Evolutionary conservation across 2,888 invertebrate genomes (phyloP), one percentile per base, ranked within the genome.

Genomic region (Pollenia angustigena): DNA sequence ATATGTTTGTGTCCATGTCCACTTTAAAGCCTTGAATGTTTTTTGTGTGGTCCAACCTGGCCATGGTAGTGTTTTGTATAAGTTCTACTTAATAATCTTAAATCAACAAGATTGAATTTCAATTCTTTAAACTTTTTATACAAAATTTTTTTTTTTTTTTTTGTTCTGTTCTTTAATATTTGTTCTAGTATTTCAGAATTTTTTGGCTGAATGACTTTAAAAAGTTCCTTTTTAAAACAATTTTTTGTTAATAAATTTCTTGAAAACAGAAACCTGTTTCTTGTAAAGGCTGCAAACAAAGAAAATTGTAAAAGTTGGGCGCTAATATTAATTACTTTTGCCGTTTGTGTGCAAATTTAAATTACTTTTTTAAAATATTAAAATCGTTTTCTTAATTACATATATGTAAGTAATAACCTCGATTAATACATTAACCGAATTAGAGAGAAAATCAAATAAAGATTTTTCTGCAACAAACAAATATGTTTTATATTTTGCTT

Each of bases 11-110:
- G 46, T 64, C 56, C 71, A 56, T 76, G 81, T 72, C 66, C 69
- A 75, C 56, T 86, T 86, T 56, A 79, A 79, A 71, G 64, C 40
- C 64, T 80, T 42, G 18, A 44, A 44, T 72, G 48, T n/a, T 32
- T 32, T 32, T 32, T 81, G 86, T 85, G 86, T 86, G 86, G 86
- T 86, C 86, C 74, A 56, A 42, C n/a, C 16, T 52, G 64, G n/a
- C 32, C 60, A 6, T n/a, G 12, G 46, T 12, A 71, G 42, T 72
- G 32, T 64, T 72, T 71, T 58, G 74, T n/a, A 78, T 56, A 81
- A 76, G 62, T 76, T 82, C 58, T 79, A 64, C 69, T 82, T 86
- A 75, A 75, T 72, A 75, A 48, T 50, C 60, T 68, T 32, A 66
- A 78, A 42, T 72, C 66, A 44, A 75, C 16, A 46, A 81, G 56